Conservation (phyloP, 30 jellyfish, hydroid and myxozoan genomes). For the Aurelia aurita region DNA sequence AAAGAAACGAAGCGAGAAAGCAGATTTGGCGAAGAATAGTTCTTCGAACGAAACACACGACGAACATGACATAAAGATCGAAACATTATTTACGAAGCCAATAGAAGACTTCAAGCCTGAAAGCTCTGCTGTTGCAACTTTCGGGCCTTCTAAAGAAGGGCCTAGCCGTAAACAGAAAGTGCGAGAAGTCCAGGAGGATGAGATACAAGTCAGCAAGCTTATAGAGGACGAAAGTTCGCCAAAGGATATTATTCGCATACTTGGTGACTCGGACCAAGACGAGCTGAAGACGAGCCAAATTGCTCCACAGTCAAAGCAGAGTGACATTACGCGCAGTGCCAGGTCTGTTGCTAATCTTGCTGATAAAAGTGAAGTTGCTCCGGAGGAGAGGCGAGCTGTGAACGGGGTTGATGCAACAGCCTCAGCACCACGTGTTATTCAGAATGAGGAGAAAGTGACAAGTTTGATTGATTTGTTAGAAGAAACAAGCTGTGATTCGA, state of each 20-base stretch:
- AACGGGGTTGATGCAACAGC: background rate
- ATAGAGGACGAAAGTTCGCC: background rate
- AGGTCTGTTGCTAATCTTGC: background rate
- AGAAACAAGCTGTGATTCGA: conserved; percentile 62
- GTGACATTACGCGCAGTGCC: background rate
- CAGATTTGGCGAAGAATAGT: too few relatives aligned
- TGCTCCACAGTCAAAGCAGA: background rate
- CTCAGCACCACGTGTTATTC: background rate
- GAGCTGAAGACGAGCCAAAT: background rate
- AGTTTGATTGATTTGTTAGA: conserved; percentile 60
- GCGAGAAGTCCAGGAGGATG: background rate
- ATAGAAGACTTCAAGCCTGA: too few relatives aligned
- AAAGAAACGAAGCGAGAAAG: too few relatives aligned
- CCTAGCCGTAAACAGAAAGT: too few relatives aligned
- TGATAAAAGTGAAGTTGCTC: conserved; percentile 28
- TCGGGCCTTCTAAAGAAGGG: too few relatives aligned
- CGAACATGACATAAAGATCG: too few relatives aligned
- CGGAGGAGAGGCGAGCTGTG: background rate
- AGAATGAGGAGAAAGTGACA: background rate
- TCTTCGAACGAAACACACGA: too few relatives aligned
- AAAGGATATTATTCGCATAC: background rate
- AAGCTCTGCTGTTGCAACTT: too few relatives aligned
- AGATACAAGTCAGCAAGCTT: background rate
- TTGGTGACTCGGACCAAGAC: background rate
- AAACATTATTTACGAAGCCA: too few relatives aligned